A percentile compares a stretch with the other conserved stretches of the same genome.
These are phyloP conservation scores for Ochropleura plecta DNA, from an alignment of 2,888 invertebrate genomes.

Conservation along the genomic window DNA sequence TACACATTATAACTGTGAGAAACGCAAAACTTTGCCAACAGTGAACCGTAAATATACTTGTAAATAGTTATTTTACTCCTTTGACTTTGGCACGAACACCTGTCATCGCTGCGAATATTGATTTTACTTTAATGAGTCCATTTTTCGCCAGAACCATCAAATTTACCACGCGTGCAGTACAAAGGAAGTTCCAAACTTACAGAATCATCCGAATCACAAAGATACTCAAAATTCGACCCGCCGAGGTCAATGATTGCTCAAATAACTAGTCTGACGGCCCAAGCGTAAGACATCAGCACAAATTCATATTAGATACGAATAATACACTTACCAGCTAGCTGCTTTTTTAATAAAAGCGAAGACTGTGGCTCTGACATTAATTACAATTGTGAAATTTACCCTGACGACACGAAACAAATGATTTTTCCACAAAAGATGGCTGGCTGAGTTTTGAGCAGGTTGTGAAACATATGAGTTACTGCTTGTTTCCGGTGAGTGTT, in stretches of 20 bases:
- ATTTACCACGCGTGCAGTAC: constrained; percentile 57
- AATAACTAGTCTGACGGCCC: constrained; percentile 82
- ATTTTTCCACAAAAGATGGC: constrained; percentile 94
- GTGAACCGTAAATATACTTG: constrained; percentile 75
- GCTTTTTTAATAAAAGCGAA: constrained; percentile 98
- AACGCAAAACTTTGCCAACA: constrained; percentile 76
- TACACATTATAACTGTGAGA: constrained; percentile 54
- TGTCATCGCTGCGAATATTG: constrained; percentile 86
- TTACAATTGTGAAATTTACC: constrained; percentile 95
- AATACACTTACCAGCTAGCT: constrained; percentile 96
- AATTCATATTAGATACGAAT: constrained; percentile 68
- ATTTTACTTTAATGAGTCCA: constrained; percentile 78
- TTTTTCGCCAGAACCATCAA: constrained; percentile 51
- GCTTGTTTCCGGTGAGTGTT: constrained; percentile 86
- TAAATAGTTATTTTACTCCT: constrained; percentile 73
- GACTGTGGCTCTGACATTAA: constrained; percentile 99
- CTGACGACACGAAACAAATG: constrained; percentile 93
- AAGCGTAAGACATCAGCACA: constrained; percentile 73
- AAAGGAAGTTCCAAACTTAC: constrained; percentile 56
- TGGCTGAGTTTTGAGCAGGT: constrained; percentile 91
- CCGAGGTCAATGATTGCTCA: constrained; percentile 89
- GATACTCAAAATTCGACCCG: constrained; percentile 86
- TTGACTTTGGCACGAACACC: constrained; percentile 80
- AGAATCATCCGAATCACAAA: constrained; percentile 69
- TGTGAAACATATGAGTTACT: constrained; percentile 90